Conservation (phyloP, 2,113 vertebrate genomes). For the Forbesichthys papilliferus region DNA sequence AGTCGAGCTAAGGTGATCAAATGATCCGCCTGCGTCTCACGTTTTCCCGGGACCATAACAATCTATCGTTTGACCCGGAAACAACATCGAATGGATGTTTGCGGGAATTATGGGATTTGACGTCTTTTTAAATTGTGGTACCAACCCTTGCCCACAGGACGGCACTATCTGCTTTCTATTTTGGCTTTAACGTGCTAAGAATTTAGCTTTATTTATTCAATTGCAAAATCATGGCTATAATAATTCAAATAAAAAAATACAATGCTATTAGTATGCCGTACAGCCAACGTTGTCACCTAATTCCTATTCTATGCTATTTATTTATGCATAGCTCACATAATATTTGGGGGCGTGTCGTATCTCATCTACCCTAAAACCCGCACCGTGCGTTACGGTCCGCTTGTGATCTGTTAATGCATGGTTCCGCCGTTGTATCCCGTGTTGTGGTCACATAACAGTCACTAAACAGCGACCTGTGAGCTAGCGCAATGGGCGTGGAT, state of each 20-base stretch:
- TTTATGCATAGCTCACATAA: no score
- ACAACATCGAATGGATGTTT: background rate
- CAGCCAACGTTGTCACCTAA: no score
- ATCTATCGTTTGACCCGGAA: slow-evolving; percentile 40
- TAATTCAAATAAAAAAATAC: no score
- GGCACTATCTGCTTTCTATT: background rate
- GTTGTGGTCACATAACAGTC: slow-evolving; percentile 26
- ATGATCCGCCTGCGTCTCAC: background rate
- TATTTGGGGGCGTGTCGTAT: no score
- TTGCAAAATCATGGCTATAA: no score
- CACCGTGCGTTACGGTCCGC: background rate
- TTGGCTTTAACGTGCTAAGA: background rate
- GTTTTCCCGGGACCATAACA: slow-evolving; percentile 27
- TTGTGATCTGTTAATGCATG: slow-evolving; percentile 47
- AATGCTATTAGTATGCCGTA: no score
- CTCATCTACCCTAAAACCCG: no score
- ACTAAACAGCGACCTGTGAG: slow-evolving; percentile 13
- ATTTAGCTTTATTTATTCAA: no score
- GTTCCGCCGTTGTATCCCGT: slow-evolving; percentile 33
- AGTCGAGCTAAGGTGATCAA: no score
- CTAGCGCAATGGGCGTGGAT: slow-evolving; percentile 86
- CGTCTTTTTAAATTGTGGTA: background rate
- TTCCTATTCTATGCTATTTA: no score
- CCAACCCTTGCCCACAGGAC: background rate
- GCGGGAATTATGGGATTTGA: slow-evolving; percentile 47